Evolutionary conservation across 2,797 vertebrate species (phyloP), one percentile per base, ranked within the genome.

Genomic region (Chaetodon trifasciatus): DNA sequence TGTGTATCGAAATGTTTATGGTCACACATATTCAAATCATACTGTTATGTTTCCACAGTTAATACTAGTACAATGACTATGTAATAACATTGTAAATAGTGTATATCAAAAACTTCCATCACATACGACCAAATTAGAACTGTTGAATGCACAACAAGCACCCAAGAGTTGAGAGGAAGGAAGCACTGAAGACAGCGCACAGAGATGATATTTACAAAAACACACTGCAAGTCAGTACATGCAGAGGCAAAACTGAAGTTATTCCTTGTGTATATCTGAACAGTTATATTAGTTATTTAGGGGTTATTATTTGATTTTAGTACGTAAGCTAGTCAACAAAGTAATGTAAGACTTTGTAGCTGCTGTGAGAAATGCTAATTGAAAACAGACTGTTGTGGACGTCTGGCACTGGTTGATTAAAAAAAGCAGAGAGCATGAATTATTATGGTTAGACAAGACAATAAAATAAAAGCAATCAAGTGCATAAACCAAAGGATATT

Each of bases 391-490:
- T 10, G 10, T 32, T 69, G 11, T 47, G 23, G 24, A 46, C 23
- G 28, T 28, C 39, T 50, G 55, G 55, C 64, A 35, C 28, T 21
- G 47, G 39, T 24, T 64, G 2, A 53, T 13, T 15, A 24, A 49
- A 65, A 66, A 53, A 65, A 3, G 2, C 6, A 39, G 24, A 55
- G n/a, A 52, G 16, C 6, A 15, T 19, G 6, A 60, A 62, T 57
- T 17, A 37, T 35, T 37, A 24, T 47, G 12, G 42, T 60, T 50
- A 10, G 13, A 65, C 21, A 49, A 17, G 13, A 40, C 35, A 11
- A 56, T 68, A 57, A 75, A 53, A 79, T 74, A 60, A 23, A 57
- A 69, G 39, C 24, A 56, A 50, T 50, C n/a, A 32, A 35, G 28
- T 55, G 42, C 19, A 70, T 21, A 67, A 63, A 64, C 15, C 6